Evolutionary conservation across 2,113 vertebrate genomes (phyloP).

Genomic region (Myotis yumanensis): DNA sequence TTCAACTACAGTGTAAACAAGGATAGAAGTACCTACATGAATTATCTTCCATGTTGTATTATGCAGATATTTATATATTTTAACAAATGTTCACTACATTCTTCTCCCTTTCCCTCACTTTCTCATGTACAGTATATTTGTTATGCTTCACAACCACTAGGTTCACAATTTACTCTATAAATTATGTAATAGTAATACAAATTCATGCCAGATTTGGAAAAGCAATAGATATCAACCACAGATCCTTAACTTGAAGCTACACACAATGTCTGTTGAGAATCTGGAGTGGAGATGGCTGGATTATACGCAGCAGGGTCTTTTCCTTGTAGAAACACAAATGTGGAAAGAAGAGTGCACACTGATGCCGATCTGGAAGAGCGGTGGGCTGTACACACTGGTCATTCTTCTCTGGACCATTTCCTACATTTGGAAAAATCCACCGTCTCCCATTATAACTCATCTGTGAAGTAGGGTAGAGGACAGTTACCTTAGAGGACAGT

Average conservation of each 20-base stretch:
- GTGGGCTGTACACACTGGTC: neutral
- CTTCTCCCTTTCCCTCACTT: neutral
- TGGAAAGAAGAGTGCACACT: neutral
- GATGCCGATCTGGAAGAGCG: neutral
- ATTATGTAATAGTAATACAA: conserved; percentile 16
- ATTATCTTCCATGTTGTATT: neutral
- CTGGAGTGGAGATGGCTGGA: neutral
- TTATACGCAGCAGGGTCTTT: neutral
- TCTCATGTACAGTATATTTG: neutral
- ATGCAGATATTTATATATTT: neutral
- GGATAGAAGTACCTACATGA: neutral
- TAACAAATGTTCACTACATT: neutral
- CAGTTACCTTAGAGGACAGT: neutral
- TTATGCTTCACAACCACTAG: neutral
- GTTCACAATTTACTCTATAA: neutral
- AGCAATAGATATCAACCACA: neutral
- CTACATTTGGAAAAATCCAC: neutral
- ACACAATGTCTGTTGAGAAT: neutral
- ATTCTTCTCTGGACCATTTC: neutral
- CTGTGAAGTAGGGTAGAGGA: neutral
- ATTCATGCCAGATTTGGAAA: neutral
- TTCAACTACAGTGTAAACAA: neutral
- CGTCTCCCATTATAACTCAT: neutral
- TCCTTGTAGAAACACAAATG: neutral
- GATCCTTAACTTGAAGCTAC: neutral